Base-by-base conservation (phyloP, 2,888 invertebrate genomes). In the Belgica antarctica region DNA sequence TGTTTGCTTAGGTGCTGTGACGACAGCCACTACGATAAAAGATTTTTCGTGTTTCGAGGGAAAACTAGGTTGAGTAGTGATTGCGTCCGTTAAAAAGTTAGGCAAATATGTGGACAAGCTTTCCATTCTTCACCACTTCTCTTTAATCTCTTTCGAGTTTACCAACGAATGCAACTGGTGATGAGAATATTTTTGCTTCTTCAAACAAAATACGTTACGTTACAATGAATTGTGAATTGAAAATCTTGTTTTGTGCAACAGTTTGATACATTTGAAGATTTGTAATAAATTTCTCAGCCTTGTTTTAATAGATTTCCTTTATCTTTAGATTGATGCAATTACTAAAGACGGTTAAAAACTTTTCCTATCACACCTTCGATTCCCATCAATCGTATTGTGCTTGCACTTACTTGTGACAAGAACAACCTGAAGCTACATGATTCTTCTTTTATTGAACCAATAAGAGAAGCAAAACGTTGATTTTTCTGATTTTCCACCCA, bases 401-500 rank as follows among this genome's bases (percentile, higher is more conserved):
- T n/a, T n/a, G n/a, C n/a, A n/a, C n/a, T n/a, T n/a, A n/a, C n/a
- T n/a, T n/a, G n/a, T n/a, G n/a, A n/a, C n/a, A n/a, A n/a, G n/a
- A n/a, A n/a, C n/a, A n/a, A n/a, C n/a, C 1, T 25, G 25, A 25
- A 46, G 59, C 15, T 41, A 70, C 70, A 70, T 70, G 70, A 70
- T 70, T 70, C 41, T 70, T 27, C 41, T 36, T 61, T 70, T 70
- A 70, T 70, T 70, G 61, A 59, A 59, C 70, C 70, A 70, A 70
- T 70, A n/a, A n/a, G 61, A 68, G 31, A 68, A n/a, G 8, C n/a
- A 12, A 52, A 24, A 25, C 28, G 52, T 7, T 17, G 52, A 52
- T 52, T 52, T 22, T 17, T 17, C 52, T 52, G 5, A 22, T 10
- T 12, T 25, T 34, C 3, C 27, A 15, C 22, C 22, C 27, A 31